Evolutionary conservation across 2,113 vertebrate genomes (phyloP).

Genomic region (Lophotis ruficrista): DNA sequence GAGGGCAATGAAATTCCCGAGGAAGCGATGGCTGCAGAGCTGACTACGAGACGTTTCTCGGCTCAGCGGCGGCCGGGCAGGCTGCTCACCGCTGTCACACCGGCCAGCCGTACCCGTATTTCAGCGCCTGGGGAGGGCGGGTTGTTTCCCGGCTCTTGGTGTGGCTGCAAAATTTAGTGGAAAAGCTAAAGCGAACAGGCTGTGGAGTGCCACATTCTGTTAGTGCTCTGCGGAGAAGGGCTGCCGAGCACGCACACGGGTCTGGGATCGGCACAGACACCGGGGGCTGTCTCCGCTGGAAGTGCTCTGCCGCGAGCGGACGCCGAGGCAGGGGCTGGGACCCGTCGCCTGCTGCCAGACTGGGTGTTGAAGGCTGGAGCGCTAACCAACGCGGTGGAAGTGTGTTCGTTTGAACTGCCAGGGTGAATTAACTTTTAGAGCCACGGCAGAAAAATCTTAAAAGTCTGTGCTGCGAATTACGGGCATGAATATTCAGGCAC

Average conservation of each 20-base stretch:
- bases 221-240: neutral
- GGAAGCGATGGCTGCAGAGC: neutral
- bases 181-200: constrained; percentile 28
- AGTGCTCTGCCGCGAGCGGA: neutral
- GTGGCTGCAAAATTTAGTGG: neutral
- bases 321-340: neutral
- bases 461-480: neutral
- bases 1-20: neutral
- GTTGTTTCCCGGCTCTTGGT: neutral
- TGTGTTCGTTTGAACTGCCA: constrained; percentile 57
- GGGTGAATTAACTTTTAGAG: constrained; percentile 71
- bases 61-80: fast-evolving
- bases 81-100: neutral
- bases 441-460: neutral
- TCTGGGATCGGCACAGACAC: neutral
- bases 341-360: neutral
- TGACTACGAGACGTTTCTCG: fast-evolving
- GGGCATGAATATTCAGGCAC: constrained; percentile 74
- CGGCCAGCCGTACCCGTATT: fast-evolving
- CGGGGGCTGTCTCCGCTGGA: neutral
- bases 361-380: neutral
- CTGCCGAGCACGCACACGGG: neutral
- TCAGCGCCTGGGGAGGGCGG: neutral
- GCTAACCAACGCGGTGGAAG: constrained; percentile 1
- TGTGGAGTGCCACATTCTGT: neutral